Evolutionary conservation across 2,888 invertebrate genomes (phyloP), one percentile per base, ranked within the genome.

Genomic region (Aleiodes testaceus): DNA sequence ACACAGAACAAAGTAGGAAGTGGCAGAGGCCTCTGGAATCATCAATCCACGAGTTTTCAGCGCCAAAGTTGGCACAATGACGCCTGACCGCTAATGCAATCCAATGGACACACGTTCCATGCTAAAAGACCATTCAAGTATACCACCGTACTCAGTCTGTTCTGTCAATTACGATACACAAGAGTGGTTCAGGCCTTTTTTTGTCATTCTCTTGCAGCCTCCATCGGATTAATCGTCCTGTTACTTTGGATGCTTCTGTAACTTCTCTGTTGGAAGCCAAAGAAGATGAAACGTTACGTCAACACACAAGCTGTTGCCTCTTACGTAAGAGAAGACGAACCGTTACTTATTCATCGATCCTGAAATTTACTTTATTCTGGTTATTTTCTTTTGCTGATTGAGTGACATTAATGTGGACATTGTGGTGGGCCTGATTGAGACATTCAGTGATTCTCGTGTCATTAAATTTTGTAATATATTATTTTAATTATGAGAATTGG

Each of bases 231-330:
- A 59, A 59, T 59, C 61, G 52, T 26, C 18, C 30, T 69, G 61
- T 42, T 63, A 50, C 63, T n/a, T 36, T 64, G 26, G 47, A 49
- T 36, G 49, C 44, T 63, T 64, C 63, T 69, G 59, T 18, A 59
- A 59, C 36, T 63, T 47, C 59, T n/a, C 68, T 49, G 36, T 52
- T 68, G 61, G 49, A 61, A 55, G 59, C 59, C 66, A 71, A 76
- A 74, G 80, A 80, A 81, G 80, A 82, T 80, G 81, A 82, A 80
- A 79, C 79, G 79, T 80, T 79, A 77, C 77, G 78, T 79, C 79
- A 77, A 78, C 79, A 74, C 79, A 75, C 75, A 75, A 75, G 73
- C 72, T 74, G 75, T 77, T 59, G 75, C 73, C 74, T 74, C 70
- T 75, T 75, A 78, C 70, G 74, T 76, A 78, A 75, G 73, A 72